Conservation (phyloP, 2,113 vertebrate genomes). For the Epinephelus moara region DNA sequence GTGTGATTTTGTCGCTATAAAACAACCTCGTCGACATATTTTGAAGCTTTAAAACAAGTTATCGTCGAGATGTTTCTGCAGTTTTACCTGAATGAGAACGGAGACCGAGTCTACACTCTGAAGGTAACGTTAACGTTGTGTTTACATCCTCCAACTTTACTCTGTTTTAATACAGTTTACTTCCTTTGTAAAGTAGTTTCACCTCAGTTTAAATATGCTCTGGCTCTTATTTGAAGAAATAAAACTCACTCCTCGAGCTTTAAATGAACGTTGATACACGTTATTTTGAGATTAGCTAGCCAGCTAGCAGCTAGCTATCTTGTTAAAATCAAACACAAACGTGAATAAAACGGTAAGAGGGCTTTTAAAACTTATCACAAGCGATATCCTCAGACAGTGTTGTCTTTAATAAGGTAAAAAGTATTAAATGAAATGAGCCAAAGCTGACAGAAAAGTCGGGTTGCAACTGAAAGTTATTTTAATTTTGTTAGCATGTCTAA, state of each 20-base stretch:
- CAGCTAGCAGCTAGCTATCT: not conserved
- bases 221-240: not conserved
- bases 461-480: too few relatives aligned
- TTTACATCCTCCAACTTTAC: not conserved
- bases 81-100: conserved; percentile 86
- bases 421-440: too few relatives aligned
- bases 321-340: too few relatives aligned
- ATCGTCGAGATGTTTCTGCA: conserved; percentile 88
- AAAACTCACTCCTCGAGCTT: accelerated
- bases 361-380: too few relatives aligned
- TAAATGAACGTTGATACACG: not conserved
- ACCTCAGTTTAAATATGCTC: accelerated
- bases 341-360: too few relatives aligned
- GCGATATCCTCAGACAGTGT: too few relatives aligned
- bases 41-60: not conserved
- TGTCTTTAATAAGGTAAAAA: too few relatives aligned
- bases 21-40: not conserved
- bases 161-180: accelerated
- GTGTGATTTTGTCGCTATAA: accelerated
- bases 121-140: conserved; percentile 81
- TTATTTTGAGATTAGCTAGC: not conserved
- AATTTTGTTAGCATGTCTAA: not conserved
- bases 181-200: too few relatives aligned
- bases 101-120: conserved; percentile 90
- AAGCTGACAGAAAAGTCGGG: too few relatives aligned